Evolutionary conservation across 2,797 vertebrate species (phyloP), one percentile per base, ranked within the genome.

Genomic region (Pseudochromis fuscus): DNA sequence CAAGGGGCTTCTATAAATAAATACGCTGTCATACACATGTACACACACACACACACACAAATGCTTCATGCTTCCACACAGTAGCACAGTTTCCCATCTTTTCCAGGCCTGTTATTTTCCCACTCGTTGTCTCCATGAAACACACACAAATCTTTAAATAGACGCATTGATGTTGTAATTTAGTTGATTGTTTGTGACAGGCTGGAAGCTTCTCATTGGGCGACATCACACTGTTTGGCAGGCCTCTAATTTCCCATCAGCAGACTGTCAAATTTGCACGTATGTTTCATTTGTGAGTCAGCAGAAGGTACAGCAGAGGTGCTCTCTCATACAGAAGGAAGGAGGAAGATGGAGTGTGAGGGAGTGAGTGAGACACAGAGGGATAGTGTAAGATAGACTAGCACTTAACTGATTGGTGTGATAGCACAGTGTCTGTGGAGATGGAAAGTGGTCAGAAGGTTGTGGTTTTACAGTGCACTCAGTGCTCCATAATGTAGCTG

Each of bases 1-100:
- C 85, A 61, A 60, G 69, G 67, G 90, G 60, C 58, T 76, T 78
- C 82, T 91, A 90, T 87, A 93, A 89, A 93, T 90, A 88, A 79
- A 89, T 83, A 71, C 0, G 18, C 60, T 66, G 64, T 75, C 83
- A 72, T 86, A 81, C 77, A 63, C 50, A 35, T 56, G 9, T 25
- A 63, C 16, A 56, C 65, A 67, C 58, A 69, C 37, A 71, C 50
- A 75, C 46, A 69, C 30, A 73, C 53, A 42, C 59, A 77, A 5
- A 82, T 35, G 61, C 58, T 74, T n/a, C 23, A 57, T 25, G 40
- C 48, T 25, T 23, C 25, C 28, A 57, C 40, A 3, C 25, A 65
- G 31, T 33, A 46, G 18, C 46, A 72, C 55, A 68, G 49, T 75
- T 72, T 57, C 33, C 48, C 24, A 46, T 79, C 55, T 68, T 51